Percentiles rank a stretch among this genome's conserved stretches.
Conservation (phyloP, 2,797 vertebrate species). For the Alectoris magna region DNA sequence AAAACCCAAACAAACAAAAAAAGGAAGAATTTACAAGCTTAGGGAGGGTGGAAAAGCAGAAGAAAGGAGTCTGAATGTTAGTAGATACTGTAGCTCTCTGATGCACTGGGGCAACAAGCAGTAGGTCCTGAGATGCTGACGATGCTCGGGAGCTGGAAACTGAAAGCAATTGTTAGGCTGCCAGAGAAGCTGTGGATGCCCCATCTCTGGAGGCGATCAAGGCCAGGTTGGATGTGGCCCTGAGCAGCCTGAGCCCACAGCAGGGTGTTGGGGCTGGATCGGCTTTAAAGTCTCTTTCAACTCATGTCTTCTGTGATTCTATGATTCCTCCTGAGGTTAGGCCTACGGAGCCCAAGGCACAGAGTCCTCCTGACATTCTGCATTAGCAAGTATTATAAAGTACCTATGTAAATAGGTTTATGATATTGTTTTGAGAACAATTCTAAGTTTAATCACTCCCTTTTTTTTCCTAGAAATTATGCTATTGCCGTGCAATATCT, state of each 20-base stretch:
- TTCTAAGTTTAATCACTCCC: background rate
- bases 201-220: background rate
- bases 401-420: background rate
- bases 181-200: background rate
- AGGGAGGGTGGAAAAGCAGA: background rate
- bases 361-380: background rate
- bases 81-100: background rate
- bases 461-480: background rate
- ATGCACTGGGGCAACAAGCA: background rate
- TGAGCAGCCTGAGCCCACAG: background rate
- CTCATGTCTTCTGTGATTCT: background rate
- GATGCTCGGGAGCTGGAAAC: fast-evolving
- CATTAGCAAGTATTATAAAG: background rate
- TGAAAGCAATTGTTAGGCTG: background rate
- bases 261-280: background rate
- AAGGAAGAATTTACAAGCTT: background rate
- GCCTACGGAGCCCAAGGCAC: background rate
- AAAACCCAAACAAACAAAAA: background rate
- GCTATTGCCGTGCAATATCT: fast-evolving
- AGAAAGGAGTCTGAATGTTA: background rate
- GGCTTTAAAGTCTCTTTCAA: background rate
- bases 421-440: background rate
- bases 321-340: background rate
- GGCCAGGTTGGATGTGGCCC: background rate
- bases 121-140: background rate